Evolutionary conservation across 1,140 invertebrate genomes (phyloP), one percentile per base, ranked within the genome.

Genomic region (Orius insidiosus): DNA sequence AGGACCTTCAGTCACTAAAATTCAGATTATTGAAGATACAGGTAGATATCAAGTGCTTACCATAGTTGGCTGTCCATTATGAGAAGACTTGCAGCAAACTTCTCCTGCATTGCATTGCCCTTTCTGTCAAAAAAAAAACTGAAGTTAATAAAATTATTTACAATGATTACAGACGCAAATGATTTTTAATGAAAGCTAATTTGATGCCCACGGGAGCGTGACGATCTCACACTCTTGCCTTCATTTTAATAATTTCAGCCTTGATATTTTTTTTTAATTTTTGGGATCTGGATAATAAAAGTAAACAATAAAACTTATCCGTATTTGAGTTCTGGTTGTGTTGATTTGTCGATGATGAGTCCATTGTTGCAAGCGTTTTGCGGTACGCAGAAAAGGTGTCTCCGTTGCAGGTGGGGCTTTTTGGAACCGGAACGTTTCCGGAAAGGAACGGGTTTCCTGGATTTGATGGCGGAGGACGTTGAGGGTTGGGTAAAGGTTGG

Each of bases 401-500:
- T 1, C 13, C n/a, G 11, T 3, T 19, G 19, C 49, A 50, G 5
- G 36, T 14, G 9, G 14, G 19, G 10, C 18, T 16, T 6, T 11
- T 6, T 43, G 14, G 39, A 8, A 45, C 36, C 34, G 49, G 43
- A 6, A 44, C 48, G 14, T 36, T 46, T 11, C 19, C 41, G n/a
- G 31, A 9, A 5, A 36, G 18, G 15, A 32, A 34, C 11, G 47
- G 46, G 24, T 42, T 55, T 24, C 24, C 24, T n/a, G 24, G 15
- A 15, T 49, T 52, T 8, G 50, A 45, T 3, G 55, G 49, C 14
- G n/a, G n/a, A n/a, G n/a, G n/a, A n/a, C n/a, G n/a, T n/a, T 38
- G 1, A 53, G 54, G 40, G 57, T 54, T 13, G 54, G 38, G 54
- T 52, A 16, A 52, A 54, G 3, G 3, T 24, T 3, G 24, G 7